phyloP scores from a whole-genome alignment of 2,113 vertebrate species.

The Poecilia latipinna region DNA sequence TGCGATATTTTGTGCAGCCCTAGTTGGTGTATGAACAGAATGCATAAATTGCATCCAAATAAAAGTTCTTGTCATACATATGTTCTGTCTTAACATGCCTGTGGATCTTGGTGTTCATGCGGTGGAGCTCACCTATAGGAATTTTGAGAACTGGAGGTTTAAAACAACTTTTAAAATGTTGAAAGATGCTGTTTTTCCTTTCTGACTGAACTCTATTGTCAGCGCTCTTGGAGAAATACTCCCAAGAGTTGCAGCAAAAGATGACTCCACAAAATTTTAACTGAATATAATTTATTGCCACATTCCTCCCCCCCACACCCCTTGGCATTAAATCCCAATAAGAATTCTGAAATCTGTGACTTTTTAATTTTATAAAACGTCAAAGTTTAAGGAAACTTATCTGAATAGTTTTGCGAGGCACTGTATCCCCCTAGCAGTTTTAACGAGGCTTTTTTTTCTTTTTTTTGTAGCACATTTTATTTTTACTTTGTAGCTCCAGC shows the following conservation, averaged over 20 bases:
- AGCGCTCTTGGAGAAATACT: neutral
- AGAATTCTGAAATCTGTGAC: neutral
- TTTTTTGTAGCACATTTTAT: slow-evolving; percentile 3
- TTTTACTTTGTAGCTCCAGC: slow-evolving; percentile 14
- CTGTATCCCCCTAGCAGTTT: neutral
- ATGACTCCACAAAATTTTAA: neutral
- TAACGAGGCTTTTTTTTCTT: neutral
- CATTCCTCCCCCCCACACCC: too few relatives aligned
- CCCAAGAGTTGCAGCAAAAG: neutral
- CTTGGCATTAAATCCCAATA: neutral
- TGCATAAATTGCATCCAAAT: too few relatives aligned
- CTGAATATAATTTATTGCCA: neutral
- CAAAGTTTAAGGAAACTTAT: neutral
- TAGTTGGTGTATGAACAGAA: too few relatives aligned
- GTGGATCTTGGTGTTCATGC: neutral
- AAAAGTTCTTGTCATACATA: neutral
- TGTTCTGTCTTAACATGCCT: too few relatives aligned
- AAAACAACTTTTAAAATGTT: neutral
- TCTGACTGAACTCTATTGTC: neutral
- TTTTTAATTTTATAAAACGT: neutral
- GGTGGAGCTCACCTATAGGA: neutral
- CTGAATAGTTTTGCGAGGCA: neutral
- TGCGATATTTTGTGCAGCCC: too few relatives aligned
- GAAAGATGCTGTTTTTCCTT: neutral
- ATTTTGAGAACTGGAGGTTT: too few relatives aligned